A percentile compares a stretch with the other conserved stretches of the same genome.
Evolutionary conservation across 2,113 vertebrate genomes (phyloP).

Genomic region (Corvus moneduloides): DNA sequence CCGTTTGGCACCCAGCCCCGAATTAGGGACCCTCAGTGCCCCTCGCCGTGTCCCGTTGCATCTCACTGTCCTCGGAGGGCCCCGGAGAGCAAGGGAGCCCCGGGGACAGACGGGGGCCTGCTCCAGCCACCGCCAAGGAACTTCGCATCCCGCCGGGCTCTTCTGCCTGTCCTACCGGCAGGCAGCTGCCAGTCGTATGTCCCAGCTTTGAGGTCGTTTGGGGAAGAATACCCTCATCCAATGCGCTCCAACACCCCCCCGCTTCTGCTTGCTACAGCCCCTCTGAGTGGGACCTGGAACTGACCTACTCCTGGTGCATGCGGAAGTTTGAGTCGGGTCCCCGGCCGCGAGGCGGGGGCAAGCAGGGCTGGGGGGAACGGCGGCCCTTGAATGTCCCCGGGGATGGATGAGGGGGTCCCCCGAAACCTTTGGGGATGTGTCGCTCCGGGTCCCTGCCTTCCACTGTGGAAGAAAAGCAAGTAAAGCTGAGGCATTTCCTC

Average conservation of each 20-base stretch:
- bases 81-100: not conserved
- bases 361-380: not conserved
- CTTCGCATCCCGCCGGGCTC: not conserved
- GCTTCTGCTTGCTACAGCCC: not conserved
- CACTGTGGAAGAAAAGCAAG: not conserved
- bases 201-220: not conserved
- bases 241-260: accelerated
- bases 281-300: not conserved
- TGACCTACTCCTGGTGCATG: not conserved
- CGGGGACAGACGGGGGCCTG: not conserved
- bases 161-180: not conserved
- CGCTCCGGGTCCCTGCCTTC: not conserved
- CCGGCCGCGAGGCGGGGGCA: not conserved
- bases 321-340: not conserved
- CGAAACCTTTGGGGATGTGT: not conserved
- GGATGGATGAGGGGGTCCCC: not conserved
- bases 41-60: not conserved
- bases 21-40: not conserved
- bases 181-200: not conserved
- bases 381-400: not conserved
- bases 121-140: not conserved
- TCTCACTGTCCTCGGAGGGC: not conserved
- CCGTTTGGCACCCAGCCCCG: not conserved
- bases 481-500: not conserved
- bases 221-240: not conserved